Evolutionary conservation across 2,888 invertebrate species (phyloP).

Genomic region (Teleiodes luculella): DNA sequence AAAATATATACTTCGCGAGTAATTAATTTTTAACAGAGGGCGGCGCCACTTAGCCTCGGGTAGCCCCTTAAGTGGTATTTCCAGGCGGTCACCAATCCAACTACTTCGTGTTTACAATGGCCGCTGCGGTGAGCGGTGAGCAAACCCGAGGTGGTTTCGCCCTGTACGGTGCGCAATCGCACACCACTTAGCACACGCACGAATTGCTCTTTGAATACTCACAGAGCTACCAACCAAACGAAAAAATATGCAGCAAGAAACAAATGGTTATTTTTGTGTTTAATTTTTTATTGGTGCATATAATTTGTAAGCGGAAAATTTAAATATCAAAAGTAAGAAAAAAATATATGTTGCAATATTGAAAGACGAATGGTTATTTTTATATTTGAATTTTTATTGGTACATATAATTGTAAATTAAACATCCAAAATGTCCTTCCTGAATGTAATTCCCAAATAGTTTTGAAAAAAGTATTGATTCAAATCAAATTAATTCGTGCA

Average conservation of each 20-base stretch:
- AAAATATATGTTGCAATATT: background rate
- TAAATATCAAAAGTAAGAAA: too few relatives aligned
- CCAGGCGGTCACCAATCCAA: too few relatives aligned
- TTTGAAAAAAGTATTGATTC: too few relatives aligned
- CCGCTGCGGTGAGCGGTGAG: background rate
- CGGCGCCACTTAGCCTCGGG: too few relatives aligned
- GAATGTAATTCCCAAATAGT: too few relatives aligned
- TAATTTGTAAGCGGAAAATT: too few relatives aligned
- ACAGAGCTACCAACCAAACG: background rate
- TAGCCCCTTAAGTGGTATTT: slow-evolving; percentile 33
- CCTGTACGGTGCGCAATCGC: background rate
- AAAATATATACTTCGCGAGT: too few relatives aligned
- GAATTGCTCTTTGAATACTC: background rate
- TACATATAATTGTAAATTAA: too few relatives aligned
- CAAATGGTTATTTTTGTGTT: background rate
- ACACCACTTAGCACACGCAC: background rate
- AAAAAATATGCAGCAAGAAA: background rate
- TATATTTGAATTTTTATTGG: background rate
- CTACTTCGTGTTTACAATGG: slow-evolving; percentile 45
- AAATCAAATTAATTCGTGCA: too few relatives aligned
- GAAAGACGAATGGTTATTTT: background rate
- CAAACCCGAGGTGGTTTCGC: background rate
- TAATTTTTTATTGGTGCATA: background rate
- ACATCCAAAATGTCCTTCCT: too few relatives aligned
- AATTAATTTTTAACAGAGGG: too few relatives aligned